A percentile compares a stretch with the other conserved stretches of the same genome.
phyloP scores from a whole-genome alignment of 2,797 vertebrate genomes.

The Lepidocolaptes lacrymiger region DNA sequence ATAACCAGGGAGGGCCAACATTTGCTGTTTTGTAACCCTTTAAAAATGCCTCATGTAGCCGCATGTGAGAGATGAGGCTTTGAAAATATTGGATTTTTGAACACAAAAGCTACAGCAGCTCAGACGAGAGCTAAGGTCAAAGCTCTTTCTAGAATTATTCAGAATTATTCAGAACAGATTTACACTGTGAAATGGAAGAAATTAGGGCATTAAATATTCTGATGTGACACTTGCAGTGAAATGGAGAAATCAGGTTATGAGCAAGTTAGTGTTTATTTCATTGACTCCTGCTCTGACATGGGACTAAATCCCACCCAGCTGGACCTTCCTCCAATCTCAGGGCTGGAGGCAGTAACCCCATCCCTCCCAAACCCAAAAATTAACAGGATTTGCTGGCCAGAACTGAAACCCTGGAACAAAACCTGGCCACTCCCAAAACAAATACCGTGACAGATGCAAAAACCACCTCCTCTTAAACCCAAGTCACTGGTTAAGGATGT shows the following conservation, averaged over 20 bases:
- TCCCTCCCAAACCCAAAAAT: background rate
- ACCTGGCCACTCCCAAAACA: background rate
- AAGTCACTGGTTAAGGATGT: background rate
- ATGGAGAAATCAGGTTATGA: background rate
- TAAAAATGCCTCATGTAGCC: background rate
- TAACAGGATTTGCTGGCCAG: background rate
- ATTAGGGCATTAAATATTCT: background rate
- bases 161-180: background rate
- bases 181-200: background rate
- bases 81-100: background rate
- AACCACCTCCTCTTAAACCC: background rate
- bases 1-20: background rate
- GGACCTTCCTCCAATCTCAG: background rate
- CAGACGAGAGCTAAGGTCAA: background rate
- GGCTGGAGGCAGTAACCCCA: background rate
- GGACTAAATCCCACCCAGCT: background rate
- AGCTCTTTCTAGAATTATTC: background rate
- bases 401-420: background rate
- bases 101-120: background rate
- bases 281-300: background rate
- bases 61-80: background rate
- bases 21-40: background rate
- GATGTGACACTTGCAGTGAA: background rate
- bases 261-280: background rate
- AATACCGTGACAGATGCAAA: background rate